Conservation (phyloP, 2,888 invertebrate genomes). For the Andrena hattorfiana region DNA sequence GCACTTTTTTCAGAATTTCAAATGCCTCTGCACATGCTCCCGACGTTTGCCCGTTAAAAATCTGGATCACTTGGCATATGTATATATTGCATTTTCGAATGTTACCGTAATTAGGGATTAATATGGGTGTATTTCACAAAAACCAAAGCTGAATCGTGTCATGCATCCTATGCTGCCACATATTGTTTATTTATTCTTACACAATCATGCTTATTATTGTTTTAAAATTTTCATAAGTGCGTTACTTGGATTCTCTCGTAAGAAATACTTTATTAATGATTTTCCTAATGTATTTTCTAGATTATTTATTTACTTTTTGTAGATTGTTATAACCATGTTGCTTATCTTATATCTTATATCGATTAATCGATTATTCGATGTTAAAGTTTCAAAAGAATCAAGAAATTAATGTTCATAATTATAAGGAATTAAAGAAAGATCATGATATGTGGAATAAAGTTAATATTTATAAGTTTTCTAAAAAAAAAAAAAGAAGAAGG, state of each 20-base stretch:
- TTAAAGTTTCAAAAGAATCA: conserved; percentile 18
- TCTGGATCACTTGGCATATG: no score
- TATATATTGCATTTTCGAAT: conserved; percentile 76
- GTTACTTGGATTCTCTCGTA: conserved; percentile 50
- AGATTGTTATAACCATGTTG: conserved; percentile 35
- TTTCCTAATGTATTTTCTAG: conserved; percentile 58
- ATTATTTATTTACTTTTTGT: conserved; percentile 69
- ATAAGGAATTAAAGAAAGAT: conserved; percentile 10
- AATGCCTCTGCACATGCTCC: no score
- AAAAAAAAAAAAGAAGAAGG: conserved; percentile 25
- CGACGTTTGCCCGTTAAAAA: no score
- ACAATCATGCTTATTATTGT: conserved; percentile 64
- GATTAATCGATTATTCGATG: conserved; percentile 15
- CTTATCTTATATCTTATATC: conserved; percentile 36
- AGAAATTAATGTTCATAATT: conserved; percentile 30
- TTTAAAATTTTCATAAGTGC: conserved; percentile 49
- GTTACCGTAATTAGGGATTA: conserved; percentile 76
- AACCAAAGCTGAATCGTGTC: conserved; percentile 73
- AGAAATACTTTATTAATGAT: conserved; percentile 36
- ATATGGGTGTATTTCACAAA: conserved; percentile 71
- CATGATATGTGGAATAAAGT: conserved; percentile 29
- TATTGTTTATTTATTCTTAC: conserved; percentile 75
- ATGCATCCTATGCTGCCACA: conserved; percentile 63
- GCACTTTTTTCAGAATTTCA: no score
- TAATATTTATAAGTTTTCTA: conserved; percentile 47